Conservation (phyloP, 1,140 invertebrate species). For the Drosophila pseudoananassae region DNA sequence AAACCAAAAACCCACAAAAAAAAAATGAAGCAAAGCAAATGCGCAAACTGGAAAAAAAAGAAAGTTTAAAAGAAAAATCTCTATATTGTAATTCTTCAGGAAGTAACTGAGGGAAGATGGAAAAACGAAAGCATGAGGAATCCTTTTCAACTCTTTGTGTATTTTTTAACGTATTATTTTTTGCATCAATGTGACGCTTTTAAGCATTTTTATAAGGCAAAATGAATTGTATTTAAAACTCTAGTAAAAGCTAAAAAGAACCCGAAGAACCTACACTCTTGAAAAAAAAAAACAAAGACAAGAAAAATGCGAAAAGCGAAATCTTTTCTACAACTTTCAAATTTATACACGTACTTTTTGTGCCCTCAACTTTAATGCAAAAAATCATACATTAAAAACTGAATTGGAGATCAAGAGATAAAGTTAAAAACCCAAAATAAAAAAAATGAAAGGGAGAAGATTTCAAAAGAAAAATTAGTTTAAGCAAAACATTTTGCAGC, state of each 20-base stretch:
- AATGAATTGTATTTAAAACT: slow-evolving; percentile 70
- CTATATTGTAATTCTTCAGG: slow-evolving; percentile 57
- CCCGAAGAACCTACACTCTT: slow-evolving; percentile 27
- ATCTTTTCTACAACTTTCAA: slow-evolving; percentile 74
- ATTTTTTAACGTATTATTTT: slow-evolving; percentile 77
- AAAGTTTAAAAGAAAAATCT: slow-evolving; percentile 43
- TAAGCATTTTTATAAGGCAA: slow-evolving; percentile 71
- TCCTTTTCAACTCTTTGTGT: slow-evolving; percentile 68
- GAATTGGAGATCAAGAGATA: slow-evolving; percentile 60
- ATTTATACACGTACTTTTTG: slow-evolving; percentile 75
- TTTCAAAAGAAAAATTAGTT: slow-evolving; percentile 62
- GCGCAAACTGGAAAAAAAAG: slow-evolving; percentile 46
- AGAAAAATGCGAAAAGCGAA: slow-evolving; percentile 45
- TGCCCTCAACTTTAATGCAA: slow-evolving; percentile 71
- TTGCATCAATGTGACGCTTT: slow-evolving; percentile 78
- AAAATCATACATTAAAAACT: slow-evolving; percentile 70
- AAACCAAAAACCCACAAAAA: slow-evolving; percentile 38
- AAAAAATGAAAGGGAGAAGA: slow-evolving; percentile 19
- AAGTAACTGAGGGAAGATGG: slow-evolving; percentile 36
- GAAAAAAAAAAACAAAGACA: slow-evolving; percentile 33
- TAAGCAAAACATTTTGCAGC: slow-evolving; percentile 82
- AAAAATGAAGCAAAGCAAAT: slow-evolving; percentile 45
- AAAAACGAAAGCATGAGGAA: slow-evolving; percentile 43
- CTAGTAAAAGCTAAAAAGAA: slow-evolving; percentile 60
- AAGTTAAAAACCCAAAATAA: slow-evolving; percentile 36